A percentile compares a stretch with the other conserved stretches of the same genome.
Evolutionary conservation across 2,888 invertebrate genomes (phyloP).

Genomic region (Isotomurus palustris): DNA sequence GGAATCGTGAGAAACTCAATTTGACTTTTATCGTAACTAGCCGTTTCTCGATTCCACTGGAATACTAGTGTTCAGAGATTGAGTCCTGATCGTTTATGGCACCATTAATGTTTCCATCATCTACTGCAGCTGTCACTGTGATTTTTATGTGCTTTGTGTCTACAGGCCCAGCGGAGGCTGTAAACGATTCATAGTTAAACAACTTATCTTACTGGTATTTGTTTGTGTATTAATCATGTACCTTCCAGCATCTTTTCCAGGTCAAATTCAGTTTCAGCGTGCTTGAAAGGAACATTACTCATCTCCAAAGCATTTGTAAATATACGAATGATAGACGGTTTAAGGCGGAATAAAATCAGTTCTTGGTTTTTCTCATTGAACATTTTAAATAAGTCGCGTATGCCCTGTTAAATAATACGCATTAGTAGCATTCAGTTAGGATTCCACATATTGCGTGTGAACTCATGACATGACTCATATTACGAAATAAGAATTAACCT

Average conservation of each 20-base stretch:
- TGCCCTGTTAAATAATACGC: slow-evolving; percentile 27
- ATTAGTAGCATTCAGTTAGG: not conserved
- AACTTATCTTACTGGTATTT: too few relatives aligned
- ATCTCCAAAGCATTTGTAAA: slow-evolving; percentile 39
- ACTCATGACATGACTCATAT: not conserved
- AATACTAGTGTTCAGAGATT: too few relatives aligned
- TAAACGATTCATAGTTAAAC: not conserved
- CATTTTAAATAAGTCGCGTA: slow-evolving; percentile 40
- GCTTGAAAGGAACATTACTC: slow-evolving; percentile 55
- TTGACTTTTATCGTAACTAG: too few relatives aligned
- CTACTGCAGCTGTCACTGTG: slow-evolving; percentile 40
- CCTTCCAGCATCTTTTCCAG: slow-evolving; percentile 62
- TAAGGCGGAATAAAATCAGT: slow-evolving; percentile 42
- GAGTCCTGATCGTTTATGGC: too few relatives aligned
- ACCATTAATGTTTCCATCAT: slow-evolving; percentile 24
- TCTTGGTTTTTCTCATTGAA: slow-evolving; percentile 41
- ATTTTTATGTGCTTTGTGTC: slow-evolving; percentile 40
- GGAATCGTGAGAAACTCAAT: too few relatives aligned
- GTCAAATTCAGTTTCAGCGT: slow-evolving; percentile 60
- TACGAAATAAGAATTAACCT: slow-evolving; percentile 52
- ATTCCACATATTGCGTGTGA: not conserved
- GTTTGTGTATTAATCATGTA: too few relatives aligned
- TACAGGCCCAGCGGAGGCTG: slow-evolving; percentile 29
- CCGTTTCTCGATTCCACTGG: too few relatives aligned
- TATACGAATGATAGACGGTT: slow-evolving; percentile 42